A percentile compares a stretch with the other conserved stretches of the same genome.
Evolutionary conservation across 2,888 invertebrate species (phyloP).

Genomic region (Drosophila setosimentum): DNA sequence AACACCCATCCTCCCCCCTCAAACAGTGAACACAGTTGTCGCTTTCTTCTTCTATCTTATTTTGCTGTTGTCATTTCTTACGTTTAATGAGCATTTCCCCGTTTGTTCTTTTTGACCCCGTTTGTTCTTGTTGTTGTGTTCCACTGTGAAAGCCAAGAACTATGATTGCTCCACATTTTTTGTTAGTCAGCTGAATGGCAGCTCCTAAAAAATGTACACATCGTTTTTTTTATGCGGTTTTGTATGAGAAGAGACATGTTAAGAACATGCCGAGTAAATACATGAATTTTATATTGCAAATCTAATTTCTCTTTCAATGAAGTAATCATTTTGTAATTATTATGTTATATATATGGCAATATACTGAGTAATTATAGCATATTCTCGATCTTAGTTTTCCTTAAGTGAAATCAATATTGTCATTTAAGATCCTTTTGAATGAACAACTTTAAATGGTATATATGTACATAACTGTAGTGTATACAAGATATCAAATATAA

Average conservation of each 20-base stretch:
- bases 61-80: slow-evolving; percentile 55
- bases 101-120: slow-evolving; percentile 34
- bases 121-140: slow-evolving; percentile 12
- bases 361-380: too few relatives aligned
- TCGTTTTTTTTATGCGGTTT: not conserved
- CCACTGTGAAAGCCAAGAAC: slow-evolving; percentile 57
- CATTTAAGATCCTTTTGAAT: too few relatives aligned
- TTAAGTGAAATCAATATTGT: too few relatives aligned
- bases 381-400: too few relatives aligned
- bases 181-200: slow-evolving; percentile 17
- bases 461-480: too few relatives aligned
- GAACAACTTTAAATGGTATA: too few relatives aligned
- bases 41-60: slow-evolving; percentile 7
- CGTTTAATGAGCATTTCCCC: slow-evolving; percentile 75
- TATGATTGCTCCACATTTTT: slow-evolving; percentile 68
- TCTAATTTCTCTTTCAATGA: not conserved
- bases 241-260: not conserved
- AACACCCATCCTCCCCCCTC: not conserved
- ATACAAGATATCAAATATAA: too few relatives aligned
- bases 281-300: not conserved
- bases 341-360: too few relatives aligned
- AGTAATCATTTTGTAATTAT: not conserved
- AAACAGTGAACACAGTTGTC: slow-evolving; percentile 10
- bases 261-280: not conserved
- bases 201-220: not conserved